Conservation (phyloP, 2,888 invertebrate species). For the Drosophila maculinotata region DNA sequence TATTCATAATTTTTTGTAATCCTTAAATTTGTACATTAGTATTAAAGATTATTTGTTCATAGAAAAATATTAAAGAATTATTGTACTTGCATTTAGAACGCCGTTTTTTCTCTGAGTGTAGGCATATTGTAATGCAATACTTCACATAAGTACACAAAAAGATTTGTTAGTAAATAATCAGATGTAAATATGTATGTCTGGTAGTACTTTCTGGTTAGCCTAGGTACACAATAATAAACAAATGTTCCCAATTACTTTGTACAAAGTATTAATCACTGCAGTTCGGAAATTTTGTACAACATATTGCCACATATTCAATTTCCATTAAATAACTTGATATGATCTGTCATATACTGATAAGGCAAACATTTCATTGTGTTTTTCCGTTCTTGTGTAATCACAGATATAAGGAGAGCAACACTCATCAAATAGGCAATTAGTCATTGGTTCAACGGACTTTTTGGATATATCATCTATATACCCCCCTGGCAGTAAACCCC, state of each 20-base stretch:
- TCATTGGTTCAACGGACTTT: constrained; percentile 38
- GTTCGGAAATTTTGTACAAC: constrained; percentile 1
- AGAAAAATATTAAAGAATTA: too few species aligned
- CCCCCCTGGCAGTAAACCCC: neutral
- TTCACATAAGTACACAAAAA: too few species aligned
- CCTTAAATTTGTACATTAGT: too few species aligned
- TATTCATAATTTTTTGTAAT: too few species aligned
- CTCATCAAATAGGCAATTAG: constrained; percentile 20
- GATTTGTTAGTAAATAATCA: constrained; percentile 1
- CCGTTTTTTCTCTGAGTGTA: too few species aligned
- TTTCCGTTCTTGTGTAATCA: constrained; percentile 13
- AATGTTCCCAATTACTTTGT: neutral
- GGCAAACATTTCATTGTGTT: constrained; percentile 1
- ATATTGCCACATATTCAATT: constrained; percentile 5
- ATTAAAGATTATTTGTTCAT: too few species aligned
- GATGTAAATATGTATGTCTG: neutral
- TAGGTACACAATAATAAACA: neutral
- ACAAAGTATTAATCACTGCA: neutral
- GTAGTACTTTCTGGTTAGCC: neutral
- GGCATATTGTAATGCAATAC: too few species aligned
- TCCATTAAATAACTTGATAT: constrained; percentile 11
- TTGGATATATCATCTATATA: neutral
- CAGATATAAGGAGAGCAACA: constrained; percentile 2
- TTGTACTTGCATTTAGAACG: too few species aligned
- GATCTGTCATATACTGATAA: constrained; percentile 1